Base-by-base conservation (phyloP, 1,140 invertebrate species). In the Bombus haemorrhoidalis region DNA sequence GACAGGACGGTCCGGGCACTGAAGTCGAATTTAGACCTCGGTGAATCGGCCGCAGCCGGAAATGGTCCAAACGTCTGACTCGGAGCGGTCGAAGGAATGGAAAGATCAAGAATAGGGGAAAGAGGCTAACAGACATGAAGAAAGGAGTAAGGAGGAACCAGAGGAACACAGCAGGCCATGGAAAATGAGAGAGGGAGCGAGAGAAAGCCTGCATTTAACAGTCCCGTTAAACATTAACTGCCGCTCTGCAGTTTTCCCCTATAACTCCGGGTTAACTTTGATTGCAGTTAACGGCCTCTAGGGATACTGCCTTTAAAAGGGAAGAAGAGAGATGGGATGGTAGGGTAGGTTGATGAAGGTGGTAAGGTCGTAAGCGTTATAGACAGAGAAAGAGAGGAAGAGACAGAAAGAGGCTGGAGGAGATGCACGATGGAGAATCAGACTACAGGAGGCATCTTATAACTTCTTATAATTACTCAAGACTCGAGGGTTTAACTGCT, bases 211-310 rank as follows among this genome's bases (percentile, higher is more conserved):
- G 93, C 92, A 93, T 94, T 94, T 95, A 94, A 94, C 93, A 93
- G 91, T 91, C 90, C 93, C 93, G 92, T 95, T 94, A 94, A 94
- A 95, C 93, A 94, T 94, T 94, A 94, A 94, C 93, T 94, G 94
- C 93, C 91, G 91, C 90, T 92, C 91, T 91, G 87, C 93, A 95
- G 93, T 94, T 94, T 94, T 93, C 91, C 91, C 81, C 92, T 91
- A 93, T 93, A 94, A 94, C 93, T 94, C 91, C 87, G 93, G 92
- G 92, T 94, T 94, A 95, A 94, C 94, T 94, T 94, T 94, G 94
- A 95, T 95, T 95, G 94, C 92, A 94, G 92, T 92, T 94, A 94
- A 94, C 94, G 94, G 93, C 93, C 93, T 91, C 93, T 87, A 89
- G 93, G 93, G 91, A 93, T 93, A 91, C 91, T 92, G 90, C 91